Evolutionary conservation across 37 sponge, comb jelly and placozoan species (phyloP).

Genomic region (Crambe crambe): DNA sequence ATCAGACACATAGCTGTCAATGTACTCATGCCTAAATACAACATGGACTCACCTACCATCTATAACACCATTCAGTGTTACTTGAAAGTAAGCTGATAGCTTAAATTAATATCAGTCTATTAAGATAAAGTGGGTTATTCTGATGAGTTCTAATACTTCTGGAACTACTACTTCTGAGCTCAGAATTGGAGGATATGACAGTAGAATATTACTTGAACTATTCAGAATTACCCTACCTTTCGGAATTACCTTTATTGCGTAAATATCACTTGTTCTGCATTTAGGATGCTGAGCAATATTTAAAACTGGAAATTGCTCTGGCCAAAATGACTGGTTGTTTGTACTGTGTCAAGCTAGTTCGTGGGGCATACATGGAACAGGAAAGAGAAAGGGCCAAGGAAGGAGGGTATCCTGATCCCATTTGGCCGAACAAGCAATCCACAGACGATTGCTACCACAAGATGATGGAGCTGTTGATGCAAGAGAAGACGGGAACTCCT

Average conservation of each 20-base stretch:
- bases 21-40: conserved; percentile 74
- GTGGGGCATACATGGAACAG: conserved; percentile 90
- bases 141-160: no score
- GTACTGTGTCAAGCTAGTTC: conserved; percentile 80
- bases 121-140: no score
- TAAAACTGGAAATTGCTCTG: conserved; percentile 34
- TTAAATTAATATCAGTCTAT: no score
- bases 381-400: conserved; percentile 57
- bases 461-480: conserved; percentile 46
- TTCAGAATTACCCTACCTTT: no score
- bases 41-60: conserved; percentile 30
- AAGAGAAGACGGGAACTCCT: conserved; percentile 16
- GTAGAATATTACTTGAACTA: no score
- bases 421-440: conserved; percentile 68
- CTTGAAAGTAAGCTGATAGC: conserved; percentile 46
- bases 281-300: conserved; percentile 30
- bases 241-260: no score
- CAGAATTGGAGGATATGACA: no score
- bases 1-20: conserved; percentile 76
- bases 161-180: no score
- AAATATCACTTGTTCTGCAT: no score
- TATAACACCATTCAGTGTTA: conserved; percentile 89
- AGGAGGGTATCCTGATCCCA: conserved; percentile 66
- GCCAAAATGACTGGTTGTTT: conserved; percentile 42
- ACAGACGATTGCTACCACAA: conserved; percentile 81